A percentile compares a stretch with the other conserved stretches of the same genome.
These are phyloP conservation scores for Amphimallon solstitiale DNA, from an alignment of 2,888 invertebrate species.

Conservation along the genomic window DNA sequence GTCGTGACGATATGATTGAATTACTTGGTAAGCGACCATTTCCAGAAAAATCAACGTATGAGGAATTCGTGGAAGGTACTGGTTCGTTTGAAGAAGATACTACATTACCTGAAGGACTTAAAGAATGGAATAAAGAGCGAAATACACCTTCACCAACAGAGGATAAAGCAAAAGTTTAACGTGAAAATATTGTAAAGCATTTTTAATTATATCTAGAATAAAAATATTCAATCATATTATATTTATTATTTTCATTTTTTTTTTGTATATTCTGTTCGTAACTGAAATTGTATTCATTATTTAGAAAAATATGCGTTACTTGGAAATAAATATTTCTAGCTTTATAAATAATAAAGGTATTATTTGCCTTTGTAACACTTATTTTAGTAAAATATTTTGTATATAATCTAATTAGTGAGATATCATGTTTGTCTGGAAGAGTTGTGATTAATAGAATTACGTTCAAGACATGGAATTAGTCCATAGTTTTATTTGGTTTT, in stretches of 20 bases:
- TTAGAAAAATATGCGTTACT: conserved; percentile 5
- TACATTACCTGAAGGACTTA: conserved; percentile 90
- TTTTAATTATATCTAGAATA: conserved; percentile 40
- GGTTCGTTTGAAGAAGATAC: conserved; percentile 98
- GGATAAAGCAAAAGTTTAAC: conserved; percentile 29
- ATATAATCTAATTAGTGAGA: neutral
- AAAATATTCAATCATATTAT: conserved; percentile 39
- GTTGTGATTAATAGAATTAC: too few relatives aligned
- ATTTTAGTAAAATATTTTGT: neutral
- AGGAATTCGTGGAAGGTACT: conserved; percentile 98
- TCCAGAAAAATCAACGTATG: conserved; percentile 98
- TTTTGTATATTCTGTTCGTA: conserved; percentile 22
- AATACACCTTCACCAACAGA: conserved; percentile 48
- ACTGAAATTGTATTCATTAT: conserved; percentile 14
- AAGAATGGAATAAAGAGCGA: conserved; percentile 90
- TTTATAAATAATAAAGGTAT: conserved; percentile 13
- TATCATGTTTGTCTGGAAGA: neutral
- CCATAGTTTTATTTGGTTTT: too few relatives aligned
- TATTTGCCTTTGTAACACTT: neutral
- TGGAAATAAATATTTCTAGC: conserved; percentile 23
- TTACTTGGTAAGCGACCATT: conserved; percentile 94
- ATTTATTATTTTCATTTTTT: conserved; percentile 33
- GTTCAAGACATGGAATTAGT: too few relatives aligned
- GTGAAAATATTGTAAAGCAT: conserved; percentile 37
- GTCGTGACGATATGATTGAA: conserved; percentile 97